Base-by-base conservation (phyloP, 2,797 vertebrate species). In the Rachycentron canadum region DNA sequence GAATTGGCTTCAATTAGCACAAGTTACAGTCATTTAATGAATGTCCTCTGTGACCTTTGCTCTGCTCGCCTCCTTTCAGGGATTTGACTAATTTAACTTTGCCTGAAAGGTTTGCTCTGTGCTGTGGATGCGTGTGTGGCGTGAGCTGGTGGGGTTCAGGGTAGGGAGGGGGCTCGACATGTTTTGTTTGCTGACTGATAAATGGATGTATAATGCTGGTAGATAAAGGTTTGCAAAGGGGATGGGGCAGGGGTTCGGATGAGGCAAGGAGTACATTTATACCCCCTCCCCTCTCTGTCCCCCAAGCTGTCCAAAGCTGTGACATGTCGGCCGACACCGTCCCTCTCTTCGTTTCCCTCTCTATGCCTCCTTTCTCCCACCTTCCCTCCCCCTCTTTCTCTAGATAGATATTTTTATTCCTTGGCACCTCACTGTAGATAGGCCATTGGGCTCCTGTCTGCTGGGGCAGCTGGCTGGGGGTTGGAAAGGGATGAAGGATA, bases 1-100 rank as follows among this genome's bases (percentile, higher is more conserved):
- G 58, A 82, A 73, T 92, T 91, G 85, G 78, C 77, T 93, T 94
- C 93, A 94, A 91, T 93, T 93, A 94, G 90, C 78, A 32, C 79
- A 85, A 89, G 90, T 95, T 95, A 91, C 90, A 92, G 88, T 77
- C 75, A 58, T 91, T 92, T 92, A 95, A 94, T 87, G 89, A 91
- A 88, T 88, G 88, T 89, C 86, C 85, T 89, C 85, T n/a, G 69
- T 94, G 92, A 95, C 91, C 92, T 95, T 93, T 92, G 92, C 85
- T 81, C 58, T 61, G 83, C 69, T 78, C 72, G 86, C 78, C 77
- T 88, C 91, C 86, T 86, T 85, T 87, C 85, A 90, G 90, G 84
- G 26, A 86, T 93, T 93, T 91, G 77, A 93, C 81, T 86, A 81
- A 88, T 90, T 87, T 72, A 70, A 79, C 82, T 82, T 71, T 63